Conservation (phyloP, 2,797 vertebrate genomes). For the Staurois parvus region DNA sequence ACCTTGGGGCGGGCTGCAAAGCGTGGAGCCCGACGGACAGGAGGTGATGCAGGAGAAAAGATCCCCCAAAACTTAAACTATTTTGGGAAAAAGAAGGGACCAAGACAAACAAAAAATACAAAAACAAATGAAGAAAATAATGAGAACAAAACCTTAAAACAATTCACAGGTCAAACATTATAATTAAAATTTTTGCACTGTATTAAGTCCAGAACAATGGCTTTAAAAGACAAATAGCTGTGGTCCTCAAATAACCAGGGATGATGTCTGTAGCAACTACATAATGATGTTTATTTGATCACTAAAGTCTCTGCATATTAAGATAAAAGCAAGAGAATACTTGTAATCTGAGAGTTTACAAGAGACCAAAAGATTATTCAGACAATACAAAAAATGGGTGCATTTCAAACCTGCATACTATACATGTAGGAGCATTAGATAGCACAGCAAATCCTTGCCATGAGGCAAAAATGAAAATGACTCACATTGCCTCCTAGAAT, state of each 20-base stretch:
- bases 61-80: slow-evolving; percentile 84
- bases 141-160: not conserved
- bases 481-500: too few relatives aligned
- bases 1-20: slow-evolving; percentile 80
- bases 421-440: too few relatives aligned
- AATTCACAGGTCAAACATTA: not conserved
- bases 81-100: slow-evolving; percentile 61
- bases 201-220: not conserved
- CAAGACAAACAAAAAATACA: slow-evolving; percentile 40
- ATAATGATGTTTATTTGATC: too few relatives aligned
- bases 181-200: not conserved
- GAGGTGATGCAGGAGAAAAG: slow-evolving; percentile 81
- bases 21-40: slow-evolving; percentile 77
- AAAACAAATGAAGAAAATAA: slow-evolving; percentile 39
- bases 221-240: not conserved
- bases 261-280: too few relatives aligned
- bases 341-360: too few relatives aligned
- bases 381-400: too few relatives aligned
- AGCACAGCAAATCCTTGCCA: too few relatives aligned
- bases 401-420: too few relatives aligned
- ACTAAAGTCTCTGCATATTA: too few relatives aligned
- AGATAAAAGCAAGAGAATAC: too few relatives aligned
- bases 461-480: too few relatives aligned
- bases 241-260: not conserved
- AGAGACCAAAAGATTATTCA: too few relatives aligned